Percentiles rank a stretch among this genome's conserved stretches.
Evolutionary conservation across 1,140 invertebrate species (phyloP).

Genomic region (Drosophila rufa): DNA sequence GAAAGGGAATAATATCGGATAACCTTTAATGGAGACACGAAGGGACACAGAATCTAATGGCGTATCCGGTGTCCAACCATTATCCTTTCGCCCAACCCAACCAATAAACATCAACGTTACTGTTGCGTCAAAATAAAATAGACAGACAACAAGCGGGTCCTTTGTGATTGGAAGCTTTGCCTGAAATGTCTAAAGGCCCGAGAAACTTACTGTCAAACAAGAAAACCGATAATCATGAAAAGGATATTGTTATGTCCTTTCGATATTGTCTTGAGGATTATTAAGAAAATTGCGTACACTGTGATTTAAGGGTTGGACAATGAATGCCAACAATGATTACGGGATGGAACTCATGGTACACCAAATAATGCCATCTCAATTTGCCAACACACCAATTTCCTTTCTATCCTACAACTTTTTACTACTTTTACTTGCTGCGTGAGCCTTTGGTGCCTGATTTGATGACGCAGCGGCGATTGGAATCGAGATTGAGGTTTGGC

Average conservation of each 20-base stretch:
- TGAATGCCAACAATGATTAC: constrained; percentile 67
- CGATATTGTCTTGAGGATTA: constrained; percentile 84
- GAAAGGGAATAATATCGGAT: not conserved
- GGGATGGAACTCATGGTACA: constrained; percentile 25
- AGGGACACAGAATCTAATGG: constrained; percentile 3
- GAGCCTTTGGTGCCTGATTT: constrained; percentile 72
- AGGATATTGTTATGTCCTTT: constrained; percentile 83
- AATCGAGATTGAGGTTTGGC: constrained; percentile 45
- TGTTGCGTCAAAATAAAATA: constrained; percentile 57
- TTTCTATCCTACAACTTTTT: constrained; percentile 54
- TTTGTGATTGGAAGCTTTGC: constrained; percentile 23
- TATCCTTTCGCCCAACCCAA: constrained; percentile 73
- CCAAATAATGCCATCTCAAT: constrained; percentile 70
- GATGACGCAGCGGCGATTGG: constrained; percentile 59
- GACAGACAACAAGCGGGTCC: constrained; percentile 41
- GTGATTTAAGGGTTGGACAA: constrained; percentile 84
- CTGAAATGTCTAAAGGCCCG: constrained; percentile 2
- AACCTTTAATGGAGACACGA: not conserved
- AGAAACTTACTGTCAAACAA: constrained; percentile 42
- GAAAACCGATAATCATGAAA: constrained; percentile 80
- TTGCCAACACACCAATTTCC: constrained; percentile 36
- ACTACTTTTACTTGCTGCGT: constrained; percentile 68
- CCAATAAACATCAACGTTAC: constrained; percentile 73
- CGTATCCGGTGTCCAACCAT: constrained; percentile 33
- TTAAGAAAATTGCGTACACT: constrained; percentile 81